Evolutionary conservation across 2,113 vertebrate genomes (phyloP).

Genomic region (Stegostoma tigrinum): DNA sequence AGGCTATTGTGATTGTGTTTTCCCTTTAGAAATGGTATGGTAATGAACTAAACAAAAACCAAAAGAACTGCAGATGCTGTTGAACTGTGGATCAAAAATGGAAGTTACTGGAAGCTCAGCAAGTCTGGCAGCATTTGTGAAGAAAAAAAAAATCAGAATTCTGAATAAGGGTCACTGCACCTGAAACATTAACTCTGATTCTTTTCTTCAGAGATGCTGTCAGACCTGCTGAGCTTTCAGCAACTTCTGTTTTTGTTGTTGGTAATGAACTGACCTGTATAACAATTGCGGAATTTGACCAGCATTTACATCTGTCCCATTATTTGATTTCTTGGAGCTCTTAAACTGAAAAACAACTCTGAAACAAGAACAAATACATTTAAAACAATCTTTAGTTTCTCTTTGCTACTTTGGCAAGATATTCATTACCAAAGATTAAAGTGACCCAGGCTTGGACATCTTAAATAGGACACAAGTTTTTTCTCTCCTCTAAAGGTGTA

Average conservation of each 20-base stretch:
- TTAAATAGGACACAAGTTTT: background rate
- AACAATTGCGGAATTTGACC: constrained; percentile 94
- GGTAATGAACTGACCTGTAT: constrained; percentile 68
- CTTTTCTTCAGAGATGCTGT: too few relatives aligned
- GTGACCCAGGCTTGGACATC: background rate
- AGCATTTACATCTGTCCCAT: constrained; percentile 96
- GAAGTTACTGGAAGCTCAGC: too few relatives aligned
- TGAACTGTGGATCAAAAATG: too few relatives aligned
- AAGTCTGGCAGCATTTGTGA: too few relatives aligned
- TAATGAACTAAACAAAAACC: too few relatives aligned
- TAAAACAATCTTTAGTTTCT: background rate
- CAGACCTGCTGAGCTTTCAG: too few relatives aligned
- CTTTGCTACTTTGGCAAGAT: background rate
- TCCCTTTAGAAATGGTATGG: background rate
- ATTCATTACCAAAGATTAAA: background rate
- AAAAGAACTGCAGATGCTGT: too few relatives aligned
- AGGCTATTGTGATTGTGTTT: background rate
- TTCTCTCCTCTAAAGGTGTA: background rate
- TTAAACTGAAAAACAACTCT: constrained; percentile 98
- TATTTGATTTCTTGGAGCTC: constrained; percentile 99
- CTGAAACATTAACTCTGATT: too few relatives aligned
- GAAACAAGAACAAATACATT: constrained; percentile 43
- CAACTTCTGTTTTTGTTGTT: too few relatives aligned
- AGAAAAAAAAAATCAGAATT: too few relatives aligned
- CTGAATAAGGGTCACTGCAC: too few relatives aligned